Percentiles rank a stretch among this genome's conserved stretches.
Conservation (phyloP, 2,888 invertebrate genomes). For the Tetragonisca angustula region DNA sequence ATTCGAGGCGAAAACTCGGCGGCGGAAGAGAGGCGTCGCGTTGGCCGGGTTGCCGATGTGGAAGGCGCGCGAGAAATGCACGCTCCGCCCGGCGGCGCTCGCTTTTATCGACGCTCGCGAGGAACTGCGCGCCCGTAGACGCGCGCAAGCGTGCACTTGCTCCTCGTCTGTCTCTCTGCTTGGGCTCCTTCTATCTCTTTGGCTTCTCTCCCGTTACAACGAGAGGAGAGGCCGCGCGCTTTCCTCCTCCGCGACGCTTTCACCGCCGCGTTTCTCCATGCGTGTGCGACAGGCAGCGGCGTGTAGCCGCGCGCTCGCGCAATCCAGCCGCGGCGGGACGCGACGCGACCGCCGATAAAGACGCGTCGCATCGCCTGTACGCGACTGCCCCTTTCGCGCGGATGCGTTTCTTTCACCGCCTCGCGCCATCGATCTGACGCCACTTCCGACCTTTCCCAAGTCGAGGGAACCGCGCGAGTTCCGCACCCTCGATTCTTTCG, state of each 20-base stretch:
- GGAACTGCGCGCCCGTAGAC: conserved; percentile 49
- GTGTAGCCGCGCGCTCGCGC: conserved; percentile 8
- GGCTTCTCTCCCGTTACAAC: neutral
- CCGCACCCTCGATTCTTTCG: neutral
- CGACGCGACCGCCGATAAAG: conserved; percentile 51
- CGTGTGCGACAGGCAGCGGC: neutral
- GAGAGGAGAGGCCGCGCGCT: neutral
- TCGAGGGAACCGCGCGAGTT: conserved; percentile 13
- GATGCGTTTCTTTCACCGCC: conserved; percentile 59
- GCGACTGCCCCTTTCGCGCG: conserved; percentile 55
- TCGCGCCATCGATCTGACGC: conserved; percentile 58
- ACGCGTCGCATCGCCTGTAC: conserved; percentile 50
- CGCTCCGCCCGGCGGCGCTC: conserved; percentile 73
- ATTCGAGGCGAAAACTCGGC: neutral
- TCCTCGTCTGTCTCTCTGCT: conserved; percentile 6
- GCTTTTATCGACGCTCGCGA: conserved; percentile 79
- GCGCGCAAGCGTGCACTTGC: conserved; percentile 64
- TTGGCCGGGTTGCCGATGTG: conserved; percentile 72
- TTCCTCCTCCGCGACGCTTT: conserved; percentile 12
- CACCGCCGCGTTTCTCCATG: conserved; percentile 5
- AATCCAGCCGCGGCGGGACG: neutral
- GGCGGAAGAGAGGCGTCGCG: conserved; percentile 32
- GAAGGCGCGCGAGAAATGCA: conserved; percentile 81
- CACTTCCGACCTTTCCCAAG: conserved; percentile 64
- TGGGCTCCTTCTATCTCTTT: neutral